A percentile compares a stretch with the other conserved stretches of the same genome.
Evolutionary conservation across 2,797 vertebrate genomes (phyloP).

Genomic region (Darevskia mixta): DNA sequence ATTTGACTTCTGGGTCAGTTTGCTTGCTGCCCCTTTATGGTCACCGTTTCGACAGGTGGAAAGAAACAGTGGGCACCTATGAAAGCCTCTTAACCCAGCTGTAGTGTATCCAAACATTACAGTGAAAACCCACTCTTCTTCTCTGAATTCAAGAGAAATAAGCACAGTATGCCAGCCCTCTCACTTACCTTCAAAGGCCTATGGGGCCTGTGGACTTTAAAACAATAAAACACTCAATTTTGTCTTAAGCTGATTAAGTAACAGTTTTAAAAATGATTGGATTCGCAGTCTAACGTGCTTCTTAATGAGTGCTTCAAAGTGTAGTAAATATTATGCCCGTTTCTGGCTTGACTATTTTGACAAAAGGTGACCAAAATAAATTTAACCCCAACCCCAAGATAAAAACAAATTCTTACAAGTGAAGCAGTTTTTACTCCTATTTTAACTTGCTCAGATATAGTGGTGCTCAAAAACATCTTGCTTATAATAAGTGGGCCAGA

Average conservation of each 20-base stretch:
- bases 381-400: neutral
- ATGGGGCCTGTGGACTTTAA: neutral
- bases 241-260: neutral
- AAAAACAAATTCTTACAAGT: neutral
- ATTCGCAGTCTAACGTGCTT: neutral
- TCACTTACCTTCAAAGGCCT: neutral
- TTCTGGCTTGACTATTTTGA: neutral
- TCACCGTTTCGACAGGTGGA: too few species aligned
- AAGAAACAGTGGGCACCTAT: too few species aligned
- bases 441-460: neutral
- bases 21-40: too few species aligned
- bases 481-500: constrained; percentile 12
- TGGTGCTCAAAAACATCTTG: neutral
- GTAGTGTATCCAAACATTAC: too few species aligned
- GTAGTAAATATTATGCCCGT: neutral
- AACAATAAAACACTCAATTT: neutral
- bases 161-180: too few species aligned
- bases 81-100: too few species aligned
- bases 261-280: neutral
- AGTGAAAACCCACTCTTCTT: too few species aligned
- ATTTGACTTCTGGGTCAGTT: too few species aligned
- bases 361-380: constrained; percentile 1
- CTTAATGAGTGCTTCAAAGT: neutral
- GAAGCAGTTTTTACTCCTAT: neutral
- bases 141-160: too few species aligned